Evolutionary conservation across 2,797 vertebrate genomes (phyloP), one percentile per base, ranked within the genome.

Genomic region (Rhyacichthys aspro): DNA sequence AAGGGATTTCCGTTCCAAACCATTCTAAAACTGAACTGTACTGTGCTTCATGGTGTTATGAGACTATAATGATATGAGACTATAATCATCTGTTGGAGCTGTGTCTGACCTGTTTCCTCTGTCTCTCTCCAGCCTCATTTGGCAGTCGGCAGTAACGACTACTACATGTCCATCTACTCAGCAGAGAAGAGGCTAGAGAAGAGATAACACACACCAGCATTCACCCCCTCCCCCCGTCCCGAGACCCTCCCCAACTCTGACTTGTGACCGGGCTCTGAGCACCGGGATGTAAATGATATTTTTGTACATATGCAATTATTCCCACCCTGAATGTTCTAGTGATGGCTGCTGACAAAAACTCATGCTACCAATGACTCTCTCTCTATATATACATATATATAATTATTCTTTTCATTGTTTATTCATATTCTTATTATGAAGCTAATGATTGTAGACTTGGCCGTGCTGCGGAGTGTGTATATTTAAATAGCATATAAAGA

Each of bases 121-220:
- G 11, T 55, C 60, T 55, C 10, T 17, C 70, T 1, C 0, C 91
- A 98, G 97, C 96, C 97, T 1, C 97, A 99, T 73, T 84, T 99
- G 91, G 97, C 97, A 0, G 97, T 98, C 3, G 97, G 97, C 68
- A 99, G 97, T 92, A 99, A 98, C 0, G 97, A 99, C 90, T 98
- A 94, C 94, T 99, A 96, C 93, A 98, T 99, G 95, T 99, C 97
- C 38, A 98, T 99, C 89, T 99, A 99, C 84, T 99, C 97, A 0
- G 95, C 97, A 59, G 97, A 98, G 91, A 99, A 98, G 90, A 91
- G 96, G 54, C 91, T 94, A 34, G 49, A 52, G 49, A 17, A 34
- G 83, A 98, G 96, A 96, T 99, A 98, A 93, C 95, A 84, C 74
- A 83, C 73, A 84, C 74, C 81, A 74, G 80, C 86, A 71, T 58